Conservation (phyloP, 2,113 vertebrate genomes). For the Marcusenius ussheri region DNA sequence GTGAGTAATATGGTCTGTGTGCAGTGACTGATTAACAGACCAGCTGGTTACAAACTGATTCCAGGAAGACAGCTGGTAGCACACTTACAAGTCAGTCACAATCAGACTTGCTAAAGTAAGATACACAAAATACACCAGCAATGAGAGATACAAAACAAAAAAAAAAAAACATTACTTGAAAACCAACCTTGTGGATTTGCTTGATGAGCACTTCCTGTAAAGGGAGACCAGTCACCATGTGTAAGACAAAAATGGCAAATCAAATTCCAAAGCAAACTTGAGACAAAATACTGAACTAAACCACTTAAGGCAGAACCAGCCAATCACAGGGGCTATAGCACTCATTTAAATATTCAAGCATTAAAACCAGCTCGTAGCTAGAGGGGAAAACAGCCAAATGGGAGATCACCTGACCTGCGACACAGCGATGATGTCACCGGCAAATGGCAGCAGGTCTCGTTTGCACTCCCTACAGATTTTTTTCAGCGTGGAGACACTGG, state of each 20-base stretch:
- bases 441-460: slow-evolving; percentile 76
- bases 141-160: neutral
- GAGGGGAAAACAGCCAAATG: neutral
- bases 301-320: neutral
- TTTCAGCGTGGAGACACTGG: slow-evolving; percentile 90
- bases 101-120: neutral
- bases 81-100: neutral
- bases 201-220: slow-evolving; percentile 81
- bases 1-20: neutral
- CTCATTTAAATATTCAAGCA: neutral
- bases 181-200: slow-evolving; percentile 88
- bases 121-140: neutral
- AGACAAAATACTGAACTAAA: neutral
- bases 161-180: neutral
- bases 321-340: neutral
- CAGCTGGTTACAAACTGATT: neutral
- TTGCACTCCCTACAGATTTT: slow-evolving; percentile 95
- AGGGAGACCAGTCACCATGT: slow-evolving; percentile 11
- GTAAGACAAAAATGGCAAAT: neutral
- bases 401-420: slow-evolving; percentile 71
- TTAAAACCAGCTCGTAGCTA: neutral
- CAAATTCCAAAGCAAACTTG: neutral
- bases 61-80: neutral
- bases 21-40: neutral
- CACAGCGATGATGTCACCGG: slow-evolving; percentile 81